Percentiles rank a stretch among this genome's conserved stretches.
phyloP scores from a whole-genome alignment of 2,113 vertebrate genomes.

The Stegostoma tigrinum region DNA sequence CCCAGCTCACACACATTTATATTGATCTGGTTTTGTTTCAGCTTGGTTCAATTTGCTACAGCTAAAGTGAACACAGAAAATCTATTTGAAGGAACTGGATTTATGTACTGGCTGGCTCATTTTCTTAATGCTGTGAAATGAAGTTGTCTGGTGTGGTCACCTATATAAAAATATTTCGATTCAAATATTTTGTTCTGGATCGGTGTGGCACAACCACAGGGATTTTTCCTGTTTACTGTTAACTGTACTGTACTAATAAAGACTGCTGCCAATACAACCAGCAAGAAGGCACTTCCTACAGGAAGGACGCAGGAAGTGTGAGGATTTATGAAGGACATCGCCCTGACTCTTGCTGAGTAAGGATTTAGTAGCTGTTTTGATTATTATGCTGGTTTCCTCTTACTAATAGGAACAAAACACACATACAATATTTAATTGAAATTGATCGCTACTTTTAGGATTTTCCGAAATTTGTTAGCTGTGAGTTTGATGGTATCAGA shows the following conservation, averaged over 20 bases:
- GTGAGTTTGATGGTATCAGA: not conserved
- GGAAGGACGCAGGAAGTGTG: conserved; percentile 45
- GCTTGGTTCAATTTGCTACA: not conserved
- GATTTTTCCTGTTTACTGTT: conserved; percentile 49
- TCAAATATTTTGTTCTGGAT: conserved; percentile 17
- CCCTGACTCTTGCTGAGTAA: not conserved
- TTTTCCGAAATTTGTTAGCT: not conserved
- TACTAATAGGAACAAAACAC: not conserved
- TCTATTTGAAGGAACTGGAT: not conserved
- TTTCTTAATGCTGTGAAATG: not conserved
- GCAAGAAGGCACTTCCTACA: conserved; percentile 46
- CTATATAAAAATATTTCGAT: not conserved
- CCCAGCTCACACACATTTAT: not conserved
- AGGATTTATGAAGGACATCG: conserved; percentile 33
- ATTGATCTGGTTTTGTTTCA: not conserved
- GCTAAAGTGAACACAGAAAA: too few relatives aligned
- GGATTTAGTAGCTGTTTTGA: conserved; percentile 39
- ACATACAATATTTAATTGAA: not conserved
- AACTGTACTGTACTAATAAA: conserved; percentile 44
- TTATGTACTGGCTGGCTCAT: not conserved
- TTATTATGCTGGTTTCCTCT: conserved; percentile 11
- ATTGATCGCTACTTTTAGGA: not conserved
- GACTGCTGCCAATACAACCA: conserved; percentile 45
- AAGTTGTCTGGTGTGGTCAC: not conserved
- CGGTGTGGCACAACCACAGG: not conserved